Evolutionary conservation across 2,888 invertebrate species (phyloP).

Genomic region (Lypha dubia): DNA sequence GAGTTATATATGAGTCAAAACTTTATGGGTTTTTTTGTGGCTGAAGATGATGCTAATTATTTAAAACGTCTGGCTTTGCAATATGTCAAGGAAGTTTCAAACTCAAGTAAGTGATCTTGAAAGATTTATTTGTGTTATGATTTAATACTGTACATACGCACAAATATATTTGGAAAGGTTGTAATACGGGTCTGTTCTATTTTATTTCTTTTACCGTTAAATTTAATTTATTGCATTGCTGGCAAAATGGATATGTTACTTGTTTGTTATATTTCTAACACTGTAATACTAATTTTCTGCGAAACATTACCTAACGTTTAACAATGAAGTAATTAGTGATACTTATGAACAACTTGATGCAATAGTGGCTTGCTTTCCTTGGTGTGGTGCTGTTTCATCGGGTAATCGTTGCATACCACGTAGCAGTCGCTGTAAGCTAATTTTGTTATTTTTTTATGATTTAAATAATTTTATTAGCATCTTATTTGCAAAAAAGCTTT

Average conservation of each 20-base stretch:
- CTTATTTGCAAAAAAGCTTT: conserved; percentile 3
- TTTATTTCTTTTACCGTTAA: conserved; percentile 35
- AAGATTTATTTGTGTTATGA: conserved; percentile 36
- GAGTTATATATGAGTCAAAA: conserved; percentile 94
- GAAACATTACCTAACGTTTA: conserved; percentile 33
- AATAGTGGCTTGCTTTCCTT: conserved; percentile 90
- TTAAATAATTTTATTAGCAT: neutral
- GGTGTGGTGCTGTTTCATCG: conserved; percentile 87
- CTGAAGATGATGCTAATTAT: conserved; percentile 91
- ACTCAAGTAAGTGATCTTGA: conserved; percentile 86
- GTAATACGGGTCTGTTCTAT: conserved; percentile 62
- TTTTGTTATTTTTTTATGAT: conserved; percentile 32
- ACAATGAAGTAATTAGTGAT: conserved; percentile 84
- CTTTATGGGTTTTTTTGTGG: conserved; percentile 95
- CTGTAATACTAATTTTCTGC: conserved; percentile 48
- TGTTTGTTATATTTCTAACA: conserved; percentile 41
- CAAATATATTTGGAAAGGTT: conserved; percentile 48
- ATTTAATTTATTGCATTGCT: conserved; percentile 56
- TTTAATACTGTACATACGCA: conserved; percentile 33
- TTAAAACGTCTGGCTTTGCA: conserved; percentile 90
- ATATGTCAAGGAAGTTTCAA: conserved; percentile 91
- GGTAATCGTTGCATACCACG: conserved; percentile 86
- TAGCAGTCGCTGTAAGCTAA: conserved; percentile 86
- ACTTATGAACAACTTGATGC: conserved; percentile 90
- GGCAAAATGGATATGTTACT: conserved; percentile 56